phyloP scores from a whole-genome alignment of 2,113 vertebrate species.

The Platichthys flesus region DNA sequence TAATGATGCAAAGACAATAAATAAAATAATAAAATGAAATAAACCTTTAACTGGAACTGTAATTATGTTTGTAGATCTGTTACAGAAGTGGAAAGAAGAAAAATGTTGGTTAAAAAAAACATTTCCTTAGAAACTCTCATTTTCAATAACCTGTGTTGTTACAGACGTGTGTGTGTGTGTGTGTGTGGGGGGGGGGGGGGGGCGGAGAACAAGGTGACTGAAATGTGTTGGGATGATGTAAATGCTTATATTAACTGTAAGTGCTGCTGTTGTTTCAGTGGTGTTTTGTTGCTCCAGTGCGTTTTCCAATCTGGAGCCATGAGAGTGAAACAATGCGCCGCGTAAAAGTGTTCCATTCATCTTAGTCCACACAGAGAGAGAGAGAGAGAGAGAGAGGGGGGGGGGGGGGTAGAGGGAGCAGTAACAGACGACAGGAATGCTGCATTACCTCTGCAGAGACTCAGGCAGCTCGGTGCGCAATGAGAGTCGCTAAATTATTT shows the following conservation, averaged over 20 bases:
- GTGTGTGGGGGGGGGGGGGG: not conserved
- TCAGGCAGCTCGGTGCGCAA: conserved; percentile 43
- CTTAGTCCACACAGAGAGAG: conserved; percentile 69
- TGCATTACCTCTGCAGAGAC: conserved; percentile 75
- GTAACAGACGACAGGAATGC: conserved; percentile 58
- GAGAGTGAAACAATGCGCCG: conserved; percentile 75
- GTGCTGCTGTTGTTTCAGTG: conserved; percentile 71
- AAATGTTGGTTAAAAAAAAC: too few relatives aligned
- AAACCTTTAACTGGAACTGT: too few relatives aligned
- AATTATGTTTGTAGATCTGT: not conserved
- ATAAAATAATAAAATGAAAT: not conserved
- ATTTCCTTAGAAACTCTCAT: too few relatives aligned
- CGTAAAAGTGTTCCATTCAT: conserved; percentile 78
- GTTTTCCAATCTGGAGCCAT: conserved; percentile 80
- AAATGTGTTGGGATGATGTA: conserved; percentile 69
- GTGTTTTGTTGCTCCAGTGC: conserved; percentile 77
- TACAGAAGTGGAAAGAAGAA: not conserved
- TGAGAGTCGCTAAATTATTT: conserved; percentile 46
- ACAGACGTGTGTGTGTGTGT: conserved; percentile 7
- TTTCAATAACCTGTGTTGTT: conserved; percentile 12
- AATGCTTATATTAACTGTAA: conserved; percentile 79
- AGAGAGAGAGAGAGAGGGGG: conserved; percentile 22
- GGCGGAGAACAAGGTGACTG: conserved; percentile 40
- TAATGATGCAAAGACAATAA: not conserved
- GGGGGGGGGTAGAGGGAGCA: not conserved